Evolutionary conservation across 1,140 invertebrate species (phyloP).

Genomic region (Vollenhovia emeryi): DNA sequence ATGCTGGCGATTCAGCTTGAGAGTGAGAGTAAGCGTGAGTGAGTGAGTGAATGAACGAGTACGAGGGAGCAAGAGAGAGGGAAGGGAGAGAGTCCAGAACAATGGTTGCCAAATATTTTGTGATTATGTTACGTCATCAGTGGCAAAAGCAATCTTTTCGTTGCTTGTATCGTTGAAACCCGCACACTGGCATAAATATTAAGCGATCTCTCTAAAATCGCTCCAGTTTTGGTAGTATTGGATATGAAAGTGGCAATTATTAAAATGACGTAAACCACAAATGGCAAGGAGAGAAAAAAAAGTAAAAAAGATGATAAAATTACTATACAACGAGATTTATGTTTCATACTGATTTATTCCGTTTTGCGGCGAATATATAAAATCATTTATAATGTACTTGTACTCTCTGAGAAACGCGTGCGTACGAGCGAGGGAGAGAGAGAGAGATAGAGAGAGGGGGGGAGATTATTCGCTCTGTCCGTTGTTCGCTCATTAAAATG

Average conservation of each 20-base stretch:
- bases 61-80: not conserved
- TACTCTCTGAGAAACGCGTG: not conserved
- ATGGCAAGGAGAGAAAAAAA: not conserved
- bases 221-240: not conserved
- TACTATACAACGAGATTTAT: not conserved
- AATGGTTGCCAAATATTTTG: conserved; percentile 53
- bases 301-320: not conserved
- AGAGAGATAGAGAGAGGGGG: not conserved
- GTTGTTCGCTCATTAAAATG: conserved; percentile 43
- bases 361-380: not conserved
- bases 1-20: conserved; percentile 55
- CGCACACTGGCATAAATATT: not conserved
- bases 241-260: not conserved
- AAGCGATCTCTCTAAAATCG: not conserved
- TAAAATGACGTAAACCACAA: not conserved
- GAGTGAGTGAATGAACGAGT: too few relatives aligned
- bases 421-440: not conserved
- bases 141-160: not conserved
- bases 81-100: conserved; percentile 36
- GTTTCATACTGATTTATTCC: not conserved
- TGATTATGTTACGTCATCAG: conserved; percentile 18
- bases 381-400: conserved; percentile 29
- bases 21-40: not conserved
- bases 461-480: conserved; percentile 22
- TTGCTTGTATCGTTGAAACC: not conserved